Base-by-base conservation (phyloP, 2,888 invertebrate genomes). In the Orchesellides sinensis region DNA sequence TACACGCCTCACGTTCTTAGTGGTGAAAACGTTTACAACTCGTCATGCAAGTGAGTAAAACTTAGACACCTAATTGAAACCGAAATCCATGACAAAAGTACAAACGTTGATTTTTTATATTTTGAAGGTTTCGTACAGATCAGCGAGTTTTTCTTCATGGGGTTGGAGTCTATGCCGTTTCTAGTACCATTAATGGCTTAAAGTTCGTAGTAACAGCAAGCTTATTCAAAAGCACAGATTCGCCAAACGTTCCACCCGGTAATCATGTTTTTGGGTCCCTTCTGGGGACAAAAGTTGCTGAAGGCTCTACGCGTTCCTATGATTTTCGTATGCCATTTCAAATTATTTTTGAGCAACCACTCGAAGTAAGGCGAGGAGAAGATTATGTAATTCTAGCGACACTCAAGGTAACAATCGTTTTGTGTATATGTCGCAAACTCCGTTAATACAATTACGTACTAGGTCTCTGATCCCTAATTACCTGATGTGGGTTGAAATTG, bases 371-470 rank as follows among this genome's bases (percentile, higher is more conserved):
- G 82, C 94, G 95, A 1, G 94, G 94, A 89, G 93, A 94, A 2
- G 94, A 94, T 78, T 96, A 96, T 89, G 95, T 94, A 29, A 95
- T 96, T 35, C 94, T 94, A 87, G 94, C 95, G 52, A 94, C 94
- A 8, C 61, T 83, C 14, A 78, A 83, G 32, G 83, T 83, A 72
- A 17, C 14, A n/a, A 10, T 8, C 32, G n/a, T n/a, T n/a, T n/a
- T n/a, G n/a, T n/a, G n/a, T n/a, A n/a, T 49, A 23, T 49, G 4
- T 56, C 21, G 3, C n/a, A 56, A 35, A 35, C 40, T 35, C 40
- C 6, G 6, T 35, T 35, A 35, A 35, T 12, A 6, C 6, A 35
- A 6, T 12, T 35, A 35, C 12, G 12, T 10, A 35, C 40, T 35
- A 35, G 6, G 32, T 68, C 23, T 40, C 56, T 35, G 21, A 45